Percentiles rank a stretch among this genome's conserved stretches.
Conservation (phyloP, 2,113 vertebrate genomes). For the Stegastes partitus region DNA sequence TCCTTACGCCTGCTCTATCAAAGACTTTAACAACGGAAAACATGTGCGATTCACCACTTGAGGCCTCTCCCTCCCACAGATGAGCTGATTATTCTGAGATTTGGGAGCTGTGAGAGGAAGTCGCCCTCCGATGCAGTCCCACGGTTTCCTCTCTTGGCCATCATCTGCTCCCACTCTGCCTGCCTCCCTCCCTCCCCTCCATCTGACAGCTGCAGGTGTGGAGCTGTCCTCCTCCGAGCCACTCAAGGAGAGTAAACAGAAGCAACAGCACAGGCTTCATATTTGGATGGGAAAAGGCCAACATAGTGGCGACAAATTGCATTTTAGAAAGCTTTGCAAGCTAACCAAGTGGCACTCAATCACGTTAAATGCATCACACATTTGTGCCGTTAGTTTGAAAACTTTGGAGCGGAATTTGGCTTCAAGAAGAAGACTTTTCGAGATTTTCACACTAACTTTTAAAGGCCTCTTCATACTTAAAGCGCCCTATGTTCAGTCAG, state of each 20-base stretch:
- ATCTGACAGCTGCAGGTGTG: slow-evolving; percentile 72
- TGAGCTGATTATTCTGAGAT: slow-evolving; percentile 31
- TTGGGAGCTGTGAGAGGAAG: slow-evolving; percentile 45
- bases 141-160: slow-evolving; percentile 59
- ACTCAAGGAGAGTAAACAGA: slow-evolving; percentile 40
- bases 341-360: slow-evolving; percentile 1
- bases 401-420: not conserved
- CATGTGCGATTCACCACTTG: slow-evolving; percentile 23
- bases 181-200: not conserved
- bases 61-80: slow-evolving; percentile 59
- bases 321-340: not conserved
- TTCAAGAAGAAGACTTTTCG: no score
- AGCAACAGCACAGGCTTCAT: slow-evolving; percentile 14
- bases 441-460: not conserved
- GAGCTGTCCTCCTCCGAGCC: slow-evolving; percentile 34
- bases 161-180: slow-evolving; percentile 43
- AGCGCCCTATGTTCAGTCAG: not conserved
- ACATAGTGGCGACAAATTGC: not conserved
- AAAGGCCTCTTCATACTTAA: not conserved
- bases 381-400: not conserved
- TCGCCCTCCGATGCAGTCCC: slow-evolving; percentile 38
- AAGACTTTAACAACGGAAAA: slow-evolving; percentile 56
- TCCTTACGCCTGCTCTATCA: slow-evolving; percentile 25
- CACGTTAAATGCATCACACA: not conserved
- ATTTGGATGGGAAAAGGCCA: slow-evolving; percentile 16